Base-by-base conservation (phyloP, 2,888 invertebrate genomes). In the Tromatobia lineatoria region DNA sequence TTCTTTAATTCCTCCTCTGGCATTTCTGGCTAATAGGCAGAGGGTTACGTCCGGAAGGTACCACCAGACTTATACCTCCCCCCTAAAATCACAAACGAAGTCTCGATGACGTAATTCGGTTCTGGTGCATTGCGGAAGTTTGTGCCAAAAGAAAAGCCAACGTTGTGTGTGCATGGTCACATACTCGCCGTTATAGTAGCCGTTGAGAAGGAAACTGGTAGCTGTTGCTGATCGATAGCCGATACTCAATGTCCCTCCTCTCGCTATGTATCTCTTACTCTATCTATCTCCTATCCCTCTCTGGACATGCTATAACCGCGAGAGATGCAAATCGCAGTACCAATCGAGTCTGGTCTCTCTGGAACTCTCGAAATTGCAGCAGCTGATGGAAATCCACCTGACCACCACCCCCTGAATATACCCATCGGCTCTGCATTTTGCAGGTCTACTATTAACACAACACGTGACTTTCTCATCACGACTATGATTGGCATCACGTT, bases 111-210 rank as follows among this genome's bases (percentile, higher is more conserved):
- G 77, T 69, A 77, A 77, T 69, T 69, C 77, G 23, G 69, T 70
- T 77, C 59, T 77, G 77, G 77, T 77, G 77, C 77, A 77, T 69
- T 77, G 77, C 77, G 77, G 77, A 77, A 70, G 69, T 70, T 59
- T 70, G 38, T 47, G 77, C 59, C 77, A 61, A 77, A 77, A 77
- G 77, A 77, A 77, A 69, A 69, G 67, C 59, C 69, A 70, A 59
- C 34, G 69, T 59, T 77, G 67, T 59, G 45, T 61, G 29, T 3
- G 13, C 29, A 1, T 50, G 52, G 61, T 47, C 61, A 50, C 59
- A 38, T 47, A 11, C 61, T 47, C 47, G 23, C 23, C 50, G 73
- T 74, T 64, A 64, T 61, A 61, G 50, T 38, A 64, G n/a, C 61
- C 20, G 38, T 7, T 38, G 47, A 38, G 38, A 75, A 50, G 75